Percentiles rank a stretch among this genome's conserved stretches.
phyloP scores from a whole-genome alignment of 2,113 vertebrate genomes.

The Callospermophilus lateralis region DNA sequence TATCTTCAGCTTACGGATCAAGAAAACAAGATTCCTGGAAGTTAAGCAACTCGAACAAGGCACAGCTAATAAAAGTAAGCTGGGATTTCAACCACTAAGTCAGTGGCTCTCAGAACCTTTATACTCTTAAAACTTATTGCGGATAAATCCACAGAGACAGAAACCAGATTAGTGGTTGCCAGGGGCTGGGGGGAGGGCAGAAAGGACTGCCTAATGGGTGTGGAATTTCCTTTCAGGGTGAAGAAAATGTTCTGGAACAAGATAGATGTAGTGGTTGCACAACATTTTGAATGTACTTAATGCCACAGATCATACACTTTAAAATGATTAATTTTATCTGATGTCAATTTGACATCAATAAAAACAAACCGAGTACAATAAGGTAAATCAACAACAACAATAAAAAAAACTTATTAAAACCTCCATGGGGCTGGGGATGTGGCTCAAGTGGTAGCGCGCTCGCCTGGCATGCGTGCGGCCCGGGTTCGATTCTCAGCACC shows the following conservation, averaged over 20 bases:
- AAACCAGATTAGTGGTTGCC: conserved; percentile 24
- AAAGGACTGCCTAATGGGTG: background rate
- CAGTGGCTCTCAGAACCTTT: conserved; percentile 26
- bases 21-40: conserved; percentile 35
- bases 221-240: conserved; percentile 7
- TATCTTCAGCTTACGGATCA: background rate
- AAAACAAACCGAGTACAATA: background rate
- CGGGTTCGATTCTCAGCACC: too few species aligned
- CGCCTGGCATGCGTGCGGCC: too few species aligned
- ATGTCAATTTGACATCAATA: conserved; percentile 24
- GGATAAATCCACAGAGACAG: conserved; percentile 16
- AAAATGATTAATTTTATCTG: conserved; percentile 49
- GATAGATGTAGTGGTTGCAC: background rate
- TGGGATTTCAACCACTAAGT: conserved; percentile 33
- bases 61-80: conserved; percentile 48
- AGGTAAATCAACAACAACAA: conserved; percentile 30
- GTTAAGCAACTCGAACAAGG: background rate
- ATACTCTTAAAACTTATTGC: conserved; percentile 48
- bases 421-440: too few species aligned
- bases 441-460: too few species aligned
- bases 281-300: background rate
- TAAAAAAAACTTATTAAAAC: background rate
- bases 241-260: conserved; percentile 55
- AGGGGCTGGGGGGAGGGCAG: background rate
- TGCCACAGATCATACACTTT: conserved; percentile 13